These are phyloP conservation scores for Drosophila persimilis DNA, from an alignment of 1,140 invertebrate species.

Conservation along the genomic window DNA sequence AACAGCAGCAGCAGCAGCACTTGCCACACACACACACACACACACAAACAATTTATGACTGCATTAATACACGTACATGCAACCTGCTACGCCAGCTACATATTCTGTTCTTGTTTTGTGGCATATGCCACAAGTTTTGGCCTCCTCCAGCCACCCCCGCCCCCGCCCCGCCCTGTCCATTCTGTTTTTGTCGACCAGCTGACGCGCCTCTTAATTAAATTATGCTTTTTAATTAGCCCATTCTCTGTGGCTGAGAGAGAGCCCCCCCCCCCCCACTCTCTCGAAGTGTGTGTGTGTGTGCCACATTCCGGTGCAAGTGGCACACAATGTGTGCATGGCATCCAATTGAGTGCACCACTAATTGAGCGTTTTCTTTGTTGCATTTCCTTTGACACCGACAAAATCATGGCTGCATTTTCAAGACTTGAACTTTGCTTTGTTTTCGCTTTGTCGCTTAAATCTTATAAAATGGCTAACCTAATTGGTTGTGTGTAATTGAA, in stretches of 20 bases:
- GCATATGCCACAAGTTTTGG: conserved; percentile 63
- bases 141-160: conserved; percentile 10
- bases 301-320: conserved; percentile 5
- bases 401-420: conserved; percentile 23
- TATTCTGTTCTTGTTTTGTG: conserved; percentile 59
- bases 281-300: neutral
- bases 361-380: conserved; percentile 54
- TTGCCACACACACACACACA: conserved; percentile 61
- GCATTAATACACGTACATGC: conserved; percentile 58
- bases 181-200: conserved; percentile 36
- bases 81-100: conserved; percentile 21
- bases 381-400: conserved; percentile 14
- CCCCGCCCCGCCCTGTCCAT: conserved; percentile 10
- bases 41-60: conserved; percentile 62
- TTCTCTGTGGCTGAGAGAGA: conserved; percentile 38
- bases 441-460: too few species aligned
- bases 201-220: conserved; percentile 43
- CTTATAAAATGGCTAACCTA: too few species aligned
- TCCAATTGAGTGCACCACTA: conserved; percentile 38
- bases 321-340: conserved; percentile 15
- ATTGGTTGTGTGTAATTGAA: too few species aligned
- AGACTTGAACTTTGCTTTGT: too few species aligned
- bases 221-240: conserved; percentile 76
- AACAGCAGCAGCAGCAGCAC: conserved; percentile 38
- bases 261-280: neutral